Conservation (phyloP, 92 coral and sea anemone genomes). For the Epizoanthus fatuus region DNA sequence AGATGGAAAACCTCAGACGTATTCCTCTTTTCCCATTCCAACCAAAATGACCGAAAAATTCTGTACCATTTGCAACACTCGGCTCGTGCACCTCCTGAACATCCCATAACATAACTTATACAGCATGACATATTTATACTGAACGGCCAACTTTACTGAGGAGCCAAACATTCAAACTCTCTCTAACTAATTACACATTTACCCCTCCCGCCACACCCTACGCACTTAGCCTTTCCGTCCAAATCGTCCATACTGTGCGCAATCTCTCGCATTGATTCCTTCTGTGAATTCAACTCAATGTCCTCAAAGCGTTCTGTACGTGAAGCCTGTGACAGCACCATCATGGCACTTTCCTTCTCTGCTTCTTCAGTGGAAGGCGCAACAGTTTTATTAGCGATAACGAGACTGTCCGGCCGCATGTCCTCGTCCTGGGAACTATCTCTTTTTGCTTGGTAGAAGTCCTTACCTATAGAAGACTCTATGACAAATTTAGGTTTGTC, state of each 20-base stretch:
- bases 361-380: slow-evolving; percentile 21
- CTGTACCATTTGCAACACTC: no score
- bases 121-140: no score
- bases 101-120: no score
- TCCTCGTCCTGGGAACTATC: slow-evolving; percentile 74
- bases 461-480: slow-evolving; percentile 89
- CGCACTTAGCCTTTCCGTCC: slow-evolving; percentile 89
- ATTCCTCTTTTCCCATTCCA: no score
- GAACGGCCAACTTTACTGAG: background rate
- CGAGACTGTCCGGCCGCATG: slow-evolving; percentile 62
- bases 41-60: no score
- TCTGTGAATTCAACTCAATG: slow-evolving; percentile 74
- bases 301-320: slow-evolving; percentile 74
- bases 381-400: slow-evolving; percentile 80
- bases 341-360: slow-evolving; percentile 40
- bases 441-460: slow-evolving; percentile 79
- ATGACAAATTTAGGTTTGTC: slow-evolving; percentile 92
- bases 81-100: no score
- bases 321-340: slow-evolving; percentile 41
- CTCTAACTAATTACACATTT: slow-evolving; percentile 84
- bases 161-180: background rate
- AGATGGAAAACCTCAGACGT: no score
- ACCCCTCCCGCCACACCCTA: slow-evolving; percentile 86
- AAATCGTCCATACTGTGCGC: slow-evolving; percentile 82
- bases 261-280: slow-evolving; percentile 73